Conservation (phyloP, 2,113 vertebrate species). For the Copsychus sechellarum region DNA sequence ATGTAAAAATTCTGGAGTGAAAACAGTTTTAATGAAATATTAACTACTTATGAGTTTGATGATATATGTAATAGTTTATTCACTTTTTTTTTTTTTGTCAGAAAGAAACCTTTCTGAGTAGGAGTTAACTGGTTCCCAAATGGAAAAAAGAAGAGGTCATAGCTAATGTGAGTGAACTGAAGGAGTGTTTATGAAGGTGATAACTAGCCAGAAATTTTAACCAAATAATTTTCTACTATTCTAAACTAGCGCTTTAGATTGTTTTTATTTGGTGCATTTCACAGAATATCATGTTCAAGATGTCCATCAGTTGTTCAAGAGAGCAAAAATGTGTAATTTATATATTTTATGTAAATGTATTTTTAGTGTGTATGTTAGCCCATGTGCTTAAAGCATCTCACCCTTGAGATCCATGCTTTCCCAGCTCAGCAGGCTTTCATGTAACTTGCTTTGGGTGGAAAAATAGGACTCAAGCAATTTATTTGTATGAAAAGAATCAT, state of each 20-base stretch:
- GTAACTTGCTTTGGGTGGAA: neutral
- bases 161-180: neutral
- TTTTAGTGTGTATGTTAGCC: neutral
- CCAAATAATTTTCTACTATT: neutral
- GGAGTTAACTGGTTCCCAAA: neutral
- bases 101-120: neutral
- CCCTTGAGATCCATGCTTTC: neutral
- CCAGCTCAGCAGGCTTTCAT: neutral
- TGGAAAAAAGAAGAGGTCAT: neutral
- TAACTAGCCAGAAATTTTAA: neutral
- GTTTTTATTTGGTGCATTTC: neutral
- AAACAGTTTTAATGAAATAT: neutral
- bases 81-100: neutral
- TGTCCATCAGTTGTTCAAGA: neutral
- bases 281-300: neutral
- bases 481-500: neutral
- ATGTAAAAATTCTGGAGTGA: neutral
- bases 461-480: neutral
- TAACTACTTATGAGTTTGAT: neutral
- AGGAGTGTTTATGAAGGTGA: neutral
- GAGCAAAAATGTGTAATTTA: neutral
- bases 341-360: neutral
- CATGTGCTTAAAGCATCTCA: fast-evolving
- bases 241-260: neutral
- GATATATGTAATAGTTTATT: neutral